Percentiles rank a stretch among this genome's conserved stretches.
Evolutionary conservation across 2,113 vertebrate genomes (phyloP).

Genomic region (Percina caprodes): DNA sequence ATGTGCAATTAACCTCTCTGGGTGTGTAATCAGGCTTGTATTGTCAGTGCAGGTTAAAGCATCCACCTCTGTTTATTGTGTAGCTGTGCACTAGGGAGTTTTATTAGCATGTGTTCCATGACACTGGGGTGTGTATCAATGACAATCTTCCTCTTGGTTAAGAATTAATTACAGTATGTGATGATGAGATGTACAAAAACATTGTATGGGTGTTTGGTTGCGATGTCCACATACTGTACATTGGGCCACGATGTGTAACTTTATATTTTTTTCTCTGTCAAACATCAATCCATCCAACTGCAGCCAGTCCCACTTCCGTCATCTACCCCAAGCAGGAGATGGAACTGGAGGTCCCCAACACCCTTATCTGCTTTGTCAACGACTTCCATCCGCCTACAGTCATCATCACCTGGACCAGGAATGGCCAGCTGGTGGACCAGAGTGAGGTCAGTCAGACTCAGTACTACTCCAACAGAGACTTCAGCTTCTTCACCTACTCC

Average conservation of each 20-base stretch:
- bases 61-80: not conserved
- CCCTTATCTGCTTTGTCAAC: slow-evolving; percentile 42
- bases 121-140: not conserved
- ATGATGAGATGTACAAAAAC: no score
- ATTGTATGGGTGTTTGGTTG: no score
- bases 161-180: not conserved
- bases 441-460: slow-evolving; percentile 18
- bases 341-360: slow-evolving; percentile 28
- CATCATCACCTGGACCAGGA: slow-evolving; percentile 26
- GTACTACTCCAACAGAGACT: slow-evolving; percentile 54
- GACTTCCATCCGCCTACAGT: slow-evolving; percentile 35
- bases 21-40: not conserved
- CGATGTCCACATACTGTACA: no score
- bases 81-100: not conserved
- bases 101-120: not conserved
- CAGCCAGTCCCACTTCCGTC: slow-evolving; percentile 26
- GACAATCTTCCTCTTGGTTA: no score
- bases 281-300: not conserved
- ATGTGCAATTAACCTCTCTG: slow-evolving; percentile 28
- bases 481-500: slow-evolving; percentile 41
- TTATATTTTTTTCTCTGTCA: not conserved
- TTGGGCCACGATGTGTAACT: not conserved
- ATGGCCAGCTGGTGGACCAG: slow-evolving; percentile 27
- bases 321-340: slow-evolving; percentile 27
- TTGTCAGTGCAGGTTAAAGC: slow-evolving; percentile 13